Evolutionary conservation across 2,888 invertebrate genomes (phyloP), one percentile per base, ranked within the genome.

Genomic region (Nymphalis urticae): DNA sequence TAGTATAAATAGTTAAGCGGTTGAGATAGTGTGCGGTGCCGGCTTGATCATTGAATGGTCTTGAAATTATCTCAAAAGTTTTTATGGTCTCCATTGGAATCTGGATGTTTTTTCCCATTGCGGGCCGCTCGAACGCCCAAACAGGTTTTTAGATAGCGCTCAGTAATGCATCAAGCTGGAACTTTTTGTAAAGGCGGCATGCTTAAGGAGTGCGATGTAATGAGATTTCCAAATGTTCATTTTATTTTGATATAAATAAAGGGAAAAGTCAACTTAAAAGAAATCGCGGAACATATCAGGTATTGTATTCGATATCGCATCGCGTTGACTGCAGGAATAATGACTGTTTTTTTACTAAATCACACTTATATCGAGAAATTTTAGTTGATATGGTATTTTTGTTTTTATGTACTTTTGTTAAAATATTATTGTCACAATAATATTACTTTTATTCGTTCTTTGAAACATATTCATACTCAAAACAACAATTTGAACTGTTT

Each of bases 101-200:
- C 90, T 90, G 88, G 87, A 82, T 85, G 81, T 82, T 88, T 91
- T 92, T 91, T 87, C 86, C 88, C 89, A 88, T 86, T 84, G 83
- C 82, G 79, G 85, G 82, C 85, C 86, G 86, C 85, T 87, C 85
- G 85, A 84, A 87, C 84, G 84, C 85, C 88, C 85, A 88, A 92
- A 92, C 92, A 85, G 91, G 92, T 92, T 92, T 90, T 91, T 87
- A 90, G 92, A 91, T 91, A 92, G 90, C 89, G 89, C 87, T 86
- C 88, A 82, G 90, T 88, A 92, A 92, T 92, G 91, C 90, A 92
- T 92, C 92, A 92, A 87, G 84, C 82, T 82, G 85, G 80, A 85
- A 77, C 80, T 90, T 92, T 92, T 91, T 92, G 85, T 90, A 82
- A 79, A 81, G 87, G 86, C 91, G 90, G 90, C 86, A 84, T 82